Conservation (phyloP, 2,888 invertebrate species). For the Andrena dorsata region DNA sequence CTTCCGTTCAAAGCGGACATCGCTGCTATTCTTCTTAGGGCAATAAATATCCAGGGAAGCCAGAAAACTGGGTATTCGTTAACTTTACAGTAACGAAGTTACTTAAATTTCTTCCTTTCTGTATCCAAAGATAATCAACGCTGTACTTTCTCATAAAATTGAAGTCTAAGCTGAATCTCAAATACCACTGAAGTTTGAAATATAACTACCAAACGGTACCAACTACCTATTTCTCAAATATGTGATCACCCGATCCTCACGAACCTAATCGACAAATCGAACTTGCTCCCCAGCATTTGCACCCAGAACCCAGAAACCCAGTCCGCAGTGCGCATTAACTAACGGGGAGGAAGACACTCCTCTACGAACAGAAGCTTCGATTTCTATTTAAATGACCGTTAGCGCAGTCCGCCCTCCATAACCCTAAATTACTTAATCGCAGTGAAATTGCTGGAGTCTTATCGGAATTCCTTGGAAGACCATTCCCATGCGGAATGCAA, state of each 20-base stretch:
- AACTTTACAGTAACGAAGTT: conserved; percentile 15
- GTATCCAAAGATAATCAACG: too few species aligned
- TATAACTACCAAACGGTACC: too few species aligned
- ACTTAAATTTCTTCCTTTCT: too few species aligned
- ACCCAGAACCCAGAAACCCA: too few species aligned
- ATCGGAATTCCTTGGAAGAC: conserved; percentile 17
- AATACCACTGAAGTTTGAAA: too few species aligned
- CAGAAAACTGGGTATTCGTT: conserved; percentile 9
- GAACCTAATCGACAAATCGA: too few species aligned
- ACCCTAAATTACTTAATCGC: conserved; percentile 35
- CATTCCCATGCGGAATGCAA: conserved; percentile 42
- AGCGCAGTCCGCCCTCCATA: too few species aligned
- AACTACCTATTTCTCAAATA: too few species aligned
- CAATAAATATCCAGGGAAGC: conserved; percentile 15
- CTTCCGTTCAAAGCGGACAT: conserved; percentile 9
- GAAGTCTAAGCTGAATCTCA: too few species aligned
- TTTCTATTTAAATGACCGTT: background rate
- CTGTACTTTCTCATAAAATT: too few species aligned
- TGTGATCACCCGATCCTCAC: too few species aligned
- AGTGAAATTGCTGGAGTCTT: background rate
- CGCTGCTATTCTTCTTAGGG: conserved; percentile 4
- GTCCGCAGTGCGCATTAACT: background rate
- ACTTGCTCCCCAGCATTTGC: too few species aligned
- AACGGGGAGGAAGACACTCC: background rate
- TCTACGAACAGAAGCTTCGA: background rate